These are phyloP conservation scores for Tromatobia lineatoria DNA, from an alignment of 2,888 invertebrate species.

Conservation along the genomic window DNA sequence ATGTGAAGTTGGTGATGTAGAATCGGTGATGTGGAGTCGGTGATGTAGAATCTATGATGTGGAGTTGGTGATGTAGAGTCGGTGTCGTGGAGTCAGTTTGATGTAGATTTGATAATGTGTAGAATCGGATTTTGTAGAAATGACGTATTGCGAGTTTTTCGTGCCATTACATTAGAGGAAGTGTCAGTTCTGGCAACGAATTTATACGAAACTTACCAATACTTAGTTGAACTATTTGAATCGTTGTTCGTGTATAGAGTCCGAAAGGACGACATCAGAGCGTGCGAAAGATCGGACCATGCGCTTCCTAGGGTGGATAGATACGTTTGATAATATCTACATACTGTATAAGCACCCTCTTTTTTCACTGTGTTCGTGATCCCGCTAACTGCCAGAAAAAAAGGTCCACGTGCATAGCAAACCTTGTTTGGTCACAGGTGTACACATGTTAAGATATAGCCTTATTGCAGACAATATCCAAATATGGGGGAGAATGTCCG, in stretches of 20 bases:
- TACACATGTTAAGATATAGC: constrained; percentile 1
- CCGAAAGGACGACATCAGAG: not conserved
- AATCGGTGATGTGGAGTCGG: too few relatives aligned
- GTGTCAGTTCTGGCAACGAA: too few relatives aligned
- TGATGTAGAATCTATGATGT: too few relatives aligned
- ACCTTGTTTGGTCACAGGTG: constrained; percentile 34
- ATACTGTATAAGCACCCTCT: not conserved
- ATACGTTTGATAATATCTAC: not conserved
- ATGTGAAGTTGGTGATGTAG: too few relatives aligned
- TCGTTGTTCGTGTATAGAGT: not conserved
- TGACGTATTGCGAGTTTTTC: too few relatives aligned
- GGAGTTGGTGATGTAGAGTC: too few relatives aligned
- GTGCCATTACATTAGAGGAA: too few relatives aligned
- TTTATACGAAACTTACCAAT: too few relatives aligned
- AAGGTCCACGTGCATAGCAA: constrained; percentile 18
- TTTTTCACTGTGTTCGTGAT: not conserved
- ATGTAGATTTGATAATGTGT: too few relatives aligned
- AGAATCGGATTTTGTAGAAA: too few relatives aligned
- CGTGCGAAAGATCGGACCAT: constrained; percentile 47
- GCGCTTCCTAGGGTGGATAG: not conserved
- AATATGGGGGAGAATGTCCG: constrained; percentile 33
- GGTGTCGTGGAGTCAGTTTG: too few relatives aligned
- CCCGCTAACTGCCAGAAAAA: not conserved
- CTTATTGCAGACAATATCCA: constrained; percentile 39
- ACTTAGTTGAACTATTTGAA: too few relatives aligned